These are phyloP conservation scores for Lingula anatina DNA, from an alignment of 2,888 invertebrate genomes.

Conservation along the genomic window DNA sequence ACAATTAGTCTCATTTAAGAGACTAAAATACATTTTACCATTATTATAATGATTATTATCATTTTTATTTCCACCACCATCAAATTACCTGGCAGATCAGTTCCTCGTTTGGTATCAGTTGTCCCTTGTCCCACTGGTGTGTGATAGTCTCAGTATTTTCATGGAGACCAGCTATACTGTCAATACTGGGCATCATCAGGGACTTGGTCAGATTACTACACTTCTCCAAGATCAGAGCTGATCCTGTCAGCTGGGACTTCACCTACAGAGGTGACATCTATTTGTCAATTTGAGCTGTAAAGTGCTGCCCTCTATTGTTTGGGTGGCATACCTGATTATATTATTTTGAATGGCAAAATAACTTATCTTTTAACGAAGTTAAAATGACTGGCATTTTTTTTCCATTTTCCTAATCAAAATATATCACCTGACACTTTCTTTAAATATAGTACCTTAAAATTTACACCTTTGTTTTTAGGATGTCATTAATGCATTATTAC, in stretches of 20 bases:
- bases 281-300: no score
- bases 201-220: conserved; percentile 51
- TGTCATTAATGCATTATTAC: conserved; percentile 8
- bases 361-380: no score
- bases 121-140: conserved; percentile 67
- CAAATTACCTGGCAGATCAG: conserved; percentile 68
- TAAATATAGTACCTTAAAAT: neutral
- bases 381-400: no score
- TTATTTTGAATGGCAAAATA: no score
- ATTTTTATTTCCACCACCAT: neutral
- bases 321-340: no score
- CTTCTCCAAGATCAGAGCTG: conserved; percentile 35
- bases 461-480: no score
- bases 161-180: conserved; percentile 63
- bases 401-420: neutral
- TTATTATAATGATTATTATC: no score
- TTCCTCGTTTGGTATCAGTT: conserved; percentile 65
- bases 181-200: conserved; percentile 52
- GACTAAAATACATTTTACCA: no score
- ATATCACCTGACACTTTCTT: neutral
- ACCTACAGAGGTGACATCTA: no score
- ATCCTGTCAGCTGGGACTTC: conserved; percentile 25
- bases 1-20: no score
- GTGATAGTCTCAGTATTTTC: conserved; percentile 63
- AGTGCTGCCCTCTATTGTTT: no score